Percentiles rank a stretch among this genome's conserved stretches.
Evolutionary conservation across 1,140 invertebrate species (phyloP).

Genomic region (Adelges cooleyi): DNA sequence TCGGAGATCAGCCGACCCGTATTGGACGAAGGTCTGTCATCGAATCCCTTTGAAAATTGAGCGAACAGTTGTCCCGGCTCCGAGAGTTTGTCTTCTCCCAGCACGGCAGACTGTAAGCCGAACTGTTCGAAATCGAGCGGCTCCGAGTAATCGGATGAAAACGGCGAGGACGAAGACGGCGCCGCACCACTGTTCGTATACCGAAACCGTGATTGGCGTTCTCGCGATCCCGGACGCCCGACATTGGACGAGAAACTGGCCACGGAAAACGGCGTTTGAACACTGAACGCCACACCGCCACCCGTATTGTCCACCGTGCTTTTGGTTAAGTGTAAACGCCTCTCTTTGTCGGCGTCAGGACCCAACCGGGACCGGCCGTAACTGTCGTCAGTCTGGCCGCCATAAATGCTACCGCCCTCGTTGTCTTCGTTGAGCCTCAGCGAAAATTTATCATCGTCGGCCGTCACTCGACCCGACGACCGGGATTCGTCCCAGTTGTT

Average conservation of each 20-base stretch:
- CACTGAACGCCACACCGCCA: not conserved
- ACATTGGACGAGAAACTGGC: not conserved
- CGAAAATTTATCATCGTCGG: not conserved
- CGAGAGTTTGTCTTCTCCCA: not conserved
- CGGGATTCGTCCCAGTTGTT: not conserved
- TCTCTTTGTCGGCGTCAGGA: not conserved
- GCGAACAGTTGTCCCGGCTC: not conserved
- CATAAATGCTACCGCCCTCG: too few relatives aligned
- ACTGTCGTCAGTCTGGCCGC: not conserved
- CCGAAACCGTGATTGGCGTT: not conserved
- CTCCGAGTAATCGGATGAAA: not conserved
- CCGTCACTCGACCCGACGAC: not conserved
- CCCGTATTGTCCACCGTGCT: not conserved
- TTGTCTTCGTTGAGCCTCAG: too few relatives aligned
- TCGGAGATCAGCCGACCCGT: not conserved
- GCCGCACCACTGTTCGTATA: not conserved
- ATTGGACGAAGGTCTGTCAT: not conserved
- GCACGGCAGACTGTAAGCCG: not conserved
- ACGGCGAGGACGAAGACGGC: not conserved
- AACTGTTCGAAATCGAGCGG: slow-evolving; percentile 13
- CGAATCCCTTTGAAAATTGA: not conserved
- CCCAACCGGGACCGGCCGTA: too few relatives aligned
- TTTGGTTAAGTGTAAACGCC: not conserved
- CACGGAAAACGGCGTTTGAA: slow-evolving; percentile 10
- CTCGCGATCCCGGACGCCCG: not conserved